Evolutionary conservation across 1,140 invertebrate species (phyloP), one percentile per base, ranked within the genome.

Genomic region (Euura saliciscinereae): DNA sequence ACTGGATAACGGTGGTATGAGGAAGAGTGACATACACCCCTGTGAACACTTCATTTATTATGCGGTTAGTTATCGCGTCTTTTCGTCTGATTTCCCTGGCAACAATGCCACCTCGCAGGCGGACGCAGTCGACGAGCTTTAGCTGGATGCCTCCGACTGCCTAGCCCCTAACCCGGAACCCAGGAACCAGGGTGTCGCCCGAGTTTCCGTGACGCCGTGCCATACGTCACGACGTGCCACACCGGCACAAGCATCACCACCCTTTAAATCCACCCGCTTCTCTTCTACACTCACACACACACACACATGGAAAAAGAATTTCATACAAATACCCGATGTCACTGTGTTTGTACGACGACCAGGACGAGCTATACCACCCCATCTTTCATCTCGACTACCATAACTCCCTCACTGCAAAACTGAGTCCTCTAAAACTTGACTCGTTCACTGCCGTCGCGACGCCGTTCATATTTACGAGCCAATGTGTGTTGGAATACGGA

Each of bases 41-140:
- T 76, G 76, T 83, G 81, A 83, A 84, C 84, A 85, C 81, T 87
- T 87, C 86, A 87, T 87, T 87, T 87, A 87, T 87, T 87, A 87
- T 87, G 84, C 84, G 84, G 82, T 85, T 85, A 86, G 85, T 86
- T 87, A 87, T 87, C 86, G 84, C 84, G 83, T 45, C 84, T 86
- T 87, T 87, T 87, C 86, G 86, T 87, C 84, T 87, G 86, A 87
- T 87, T 87, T 87, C 85, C 86, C 84, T 87, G 85, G 81, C 85
- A 86, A 88, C 86, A 87, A 86, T 86, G 84, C 84, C 85, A 69
- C 65, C 72, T 51, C 70, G 66, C 73, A 45, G 51, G 42, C 4
- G 43, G 44, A 11, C 43, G 5, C 4, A 46, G 43, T 44, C 66
- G 28, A 69, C 51, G 43, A 10, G 71, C 46, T 76, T 28, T 28